phyloP scores from a whole-genome alignment of 2,113 vertebrate species.

The Desmodus rotundus region DNA sequence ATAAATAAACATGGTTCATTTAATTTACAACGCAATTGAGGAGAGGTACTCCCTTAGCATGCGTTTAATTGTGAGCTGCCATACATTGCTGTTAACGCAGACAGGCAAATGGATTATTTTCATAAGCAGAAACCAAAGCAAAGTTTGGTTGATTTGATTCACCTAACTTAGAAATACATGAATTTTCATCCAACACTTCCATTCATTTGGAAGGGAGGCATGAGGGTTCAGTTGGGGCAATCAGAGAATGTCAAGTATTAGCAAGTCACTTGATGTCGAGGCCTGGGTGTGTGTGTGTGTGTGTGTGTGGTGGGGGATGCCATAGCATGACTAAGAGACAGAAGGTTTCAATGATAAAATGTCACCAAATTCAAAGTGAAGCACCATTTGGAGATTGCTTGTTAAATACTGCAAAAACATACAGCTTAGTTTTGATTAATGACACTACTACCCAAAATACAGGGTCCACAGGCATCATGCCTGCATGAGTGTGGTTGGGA shows the following conservation, averaged over 20 bases:
- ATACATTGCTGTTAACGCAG: neutral
- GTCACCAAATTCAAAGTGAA: neutral
- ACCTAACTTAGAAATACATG: neutral
- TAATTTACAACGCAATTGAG: slow-evolving; percentile 46
- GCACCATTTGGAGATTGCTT: neutral
- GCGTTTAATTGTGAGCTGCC: neutral
- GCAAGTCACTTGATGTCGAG: neutral
- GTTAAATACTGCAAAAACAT: neutral
- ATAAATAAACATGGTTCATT: slow-evolving; percentile 24
- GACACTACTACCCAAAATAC: neutral
- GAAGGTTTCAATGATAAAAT: neutral
- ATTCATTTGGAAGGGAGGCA: neutral
- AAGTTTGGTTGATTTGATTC: neutral
- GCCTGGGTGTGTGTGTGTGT: neutral
- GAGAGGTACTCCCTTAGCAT: neutral
- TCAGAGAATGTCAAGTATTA: neutral
- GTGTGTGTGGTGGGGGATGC: neutral
- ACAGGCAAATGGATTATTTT: neutral
- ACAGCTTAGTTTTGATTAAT: neutral
- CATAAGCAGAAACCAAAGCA: neutral
- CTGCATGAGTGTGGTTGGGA: too few species aligned
- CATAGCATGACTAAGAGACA: neutral
- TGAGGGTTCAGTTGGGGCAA: neutral
- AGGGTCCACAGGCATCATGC: too few species aligned
- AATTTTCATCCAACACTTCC: neutral